Conservation (phyloP, 2,888 invertebrate genomes). For the Ophion obscuratus region DNA sequence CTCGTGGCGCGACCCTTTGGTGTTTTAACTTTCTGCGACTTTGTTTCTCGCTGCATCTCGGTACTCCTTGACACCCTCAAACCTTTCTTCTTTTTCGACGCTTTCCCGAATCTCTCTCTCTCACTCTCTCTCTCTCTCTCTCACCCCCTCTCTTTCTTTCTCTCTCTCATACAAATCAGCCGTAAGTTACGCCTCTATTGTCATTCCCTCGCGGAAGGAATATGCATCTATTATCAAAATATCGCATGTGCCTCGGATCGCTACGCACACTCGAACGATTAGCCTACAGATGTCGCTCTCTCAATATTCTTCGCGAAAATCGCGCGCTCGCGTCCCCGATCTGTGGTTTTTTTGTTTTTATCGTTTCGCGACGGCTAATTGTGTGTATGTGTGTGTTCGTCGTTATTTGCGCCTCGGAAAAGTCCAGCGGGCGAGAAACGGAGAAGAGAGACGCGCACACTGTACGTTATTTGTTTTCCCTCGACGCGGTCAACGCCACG, state of each 20-base stretch:
- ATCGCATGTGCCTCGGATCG: conserved; percentile 43
- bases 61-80: too few relatives aligned
- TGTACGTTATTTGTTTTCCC: conserved; percentile 29
- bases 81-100: too few relatives aligned
- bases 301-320: conserved; percentile 1
- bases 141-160: background rate
- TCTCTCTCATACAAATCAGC: conserved; percentile 35
- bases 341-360: background rate
- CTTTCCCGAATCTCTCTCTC: too few relatives aligned
- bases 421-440: conserved; percentile 46
- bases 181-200: conserved; percentile 58
- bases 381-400: conserved; percentile 16
- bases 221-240: conserved; percentile 63
- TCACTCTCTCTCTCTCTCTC: too few relatives aligned
- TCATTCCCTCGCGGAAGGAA: conserved; percentile 62
- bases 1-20: too few relatives aligned
- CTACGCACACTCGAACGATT: conserved; percentile 52
- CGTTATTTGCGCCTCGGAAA: conserved; percentile 29
- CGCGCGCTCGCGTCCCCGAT: background rate
- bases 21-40: background rate
- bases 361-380: background rate
- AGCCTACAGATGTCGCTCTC: conserved; percentile 41
- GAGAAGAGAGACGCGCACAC: conserved; percentile 55
- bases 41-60: background rate
- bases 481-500: conserved; percentile 16